phyloP scores from a whole-genome alignment of 2,888 invertebrate species.

The Noctua janthe region DNA sequence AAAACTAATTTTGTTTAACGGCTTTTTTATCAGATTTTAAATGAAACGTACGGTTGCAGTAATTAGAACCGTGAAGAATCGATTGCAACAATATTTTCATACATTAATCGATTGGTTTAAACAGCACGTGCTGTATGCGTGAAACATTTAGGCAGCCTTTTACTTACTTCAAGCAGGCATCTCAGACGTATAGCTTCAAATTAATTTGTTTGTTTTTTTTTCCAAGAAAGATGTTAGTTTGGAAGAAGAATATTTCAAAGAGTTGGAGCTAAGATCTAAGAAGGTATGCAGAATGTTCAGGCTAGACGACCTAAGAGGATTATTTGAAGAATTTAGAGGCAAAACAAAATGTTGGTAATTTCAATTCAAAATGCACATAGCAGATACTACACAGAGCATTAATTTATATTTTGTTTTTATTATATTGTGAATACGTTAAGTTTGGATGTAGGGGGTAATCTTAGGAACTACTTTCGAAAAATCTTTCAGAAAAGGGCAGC shows the following conservation, averaged over 20 bases:
- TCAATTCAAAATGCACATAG: too few species aligned
- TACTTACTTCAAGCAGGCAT: not conserved
- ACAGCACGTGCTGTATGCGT: conserved; percentile 23
- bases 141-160: not conserved
- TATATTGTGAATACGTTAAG: not conserved
- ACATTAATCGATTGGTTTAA: conserved; percentile 47
- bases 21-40: not conserved
- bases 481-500: not conserved
- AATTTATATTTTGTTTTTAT: too few species aligned
- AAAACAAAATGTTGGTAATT: not conserved
- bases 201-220: not conserved
- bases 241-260: not conserved
- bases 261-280: not conserved
- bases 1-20: too few species aligned
- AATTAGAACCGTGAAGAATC: conserved; percentile 36
- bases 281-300: not conserved
- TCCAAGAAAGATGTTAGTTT: not conserved
- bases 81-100: conserved; percentile 51
- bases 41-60: conserved; percentile 5
- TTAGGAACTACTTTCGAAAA: too few species aligned
- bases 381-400: too few species aligned
- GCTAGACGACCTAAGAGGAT: too few species aligned
- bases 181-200: not conserved
- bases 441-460: not conserved
- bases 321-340: too few species aligned